Conservation (phyloP, 2,113 vertebrate species). For the Pluvialis apricaria region DNA sequence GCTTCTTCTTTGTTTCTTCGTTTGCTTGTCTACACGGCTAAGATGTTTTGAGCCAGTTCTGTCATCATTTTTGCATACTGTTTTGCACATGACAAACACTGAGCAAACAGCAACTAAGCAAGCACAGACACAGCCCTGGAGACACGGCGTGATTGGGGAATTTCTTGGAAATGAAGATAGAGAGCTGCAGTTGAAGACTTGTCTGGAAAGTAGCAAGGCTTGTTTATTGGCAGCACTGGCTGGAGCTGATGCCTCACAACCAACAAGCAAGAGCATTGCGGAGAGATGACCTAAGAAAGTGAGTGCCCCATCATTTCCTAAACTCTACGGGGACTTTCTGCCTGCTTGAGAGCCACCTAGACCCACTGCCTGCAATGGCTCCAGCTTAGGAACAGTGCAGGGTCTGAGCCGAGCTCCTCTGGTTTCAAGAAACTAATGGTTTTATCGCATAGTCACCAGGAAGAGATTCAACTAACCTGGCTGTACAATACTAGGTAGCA, state of each 20-base stretch:
- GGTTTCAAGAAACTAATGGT: neutral
- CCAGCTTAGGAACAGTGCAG: neutral
- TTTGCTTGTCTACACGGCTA: neutral
- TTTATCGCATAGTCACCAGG: neutral
- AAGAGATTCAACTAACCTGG: neutral
- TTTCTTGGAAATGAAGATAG: neutral
- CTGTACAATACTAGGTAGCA: neutral
- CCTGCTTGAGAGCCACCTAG: neutral
- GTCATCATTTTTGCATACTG: neutral
- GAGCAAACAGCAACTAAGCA: neutral
- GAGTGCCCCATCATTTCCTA: neutral
- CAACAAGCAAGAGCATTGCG: neutral
- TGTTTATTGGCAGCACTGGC: neutral
- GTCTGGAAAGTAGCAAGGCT: neutral
- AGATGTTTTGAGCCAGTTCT: neutral
- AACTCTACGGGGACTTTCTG: neutral
- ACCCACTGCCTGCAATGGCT: neutral
- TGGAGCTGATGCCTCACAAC: neutral
- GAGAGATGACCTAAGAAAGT: neutral
- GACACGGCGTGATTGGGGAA: accelerated
- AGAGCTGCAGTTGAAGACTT: neutral
- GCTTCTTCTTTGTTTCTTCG: neutral
- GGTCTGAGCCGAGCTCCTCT: neutral
- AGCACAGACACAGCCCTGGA: neutral
- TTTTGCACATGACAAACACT: neutral